Percentiles rank a stretch among this genome's conserved stretches.
phyloP scores from a whole-genome alignment of 2,797 vertebrate genomes.

The Paramormyrops hopkinsi region DNA sequence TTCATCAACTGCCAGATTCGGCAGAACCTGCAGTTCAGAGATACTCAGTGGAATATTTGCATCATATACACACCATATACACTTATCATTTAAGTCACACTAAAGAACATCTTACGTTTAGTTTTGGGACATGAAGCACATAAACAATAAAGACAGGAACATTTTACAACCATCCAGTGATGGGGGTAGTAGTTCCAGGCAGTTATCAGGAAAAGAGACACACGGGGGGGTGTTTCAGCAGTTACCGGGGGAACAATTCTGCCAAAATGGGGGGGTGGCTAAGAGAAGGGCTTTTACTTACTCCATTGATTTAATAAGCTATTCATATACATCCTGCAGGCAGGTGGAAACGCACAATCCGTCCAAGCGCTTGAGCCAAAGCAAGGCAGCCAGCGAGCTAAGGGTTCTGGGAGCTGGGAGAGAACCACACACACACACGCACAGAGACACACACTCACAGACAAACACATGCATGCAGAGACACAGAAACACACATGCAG shows the following conservation, averaged over 20 bases:
- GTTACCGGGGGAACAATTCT: not conserved
- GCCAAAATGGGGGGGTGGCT: not conserved
- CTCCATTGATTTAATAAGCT: conserved; percentile 65
- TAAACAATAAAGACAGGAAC: not conserved
- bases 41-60: not conserved
- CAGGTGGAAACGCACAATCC: conserved; percentile 31
- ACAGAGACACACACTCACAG: conserved; percentile 31
- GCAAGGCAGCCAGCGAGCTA: conserved; percentile 35
- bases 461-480: conserved; percentile 16
- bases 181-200: not conserved
- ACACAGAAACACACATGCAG: not conserved
- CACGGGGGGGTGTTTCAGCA: not conserved
- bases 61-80: not conserved
- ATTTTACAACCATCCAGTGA: not conserved
- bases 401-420: conserved; percentile 29
- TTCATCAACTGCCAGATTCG: not conserved
- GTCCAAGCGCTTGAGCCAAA: conserved; percentile 41
- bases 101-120: not conserved
- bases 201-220: not conserved
- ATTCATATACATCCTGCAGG: conserved; percentile 67
- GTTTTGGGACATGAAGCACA: not conserved
- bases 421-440: conserved; percentile 18
- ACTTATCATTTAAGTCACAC: not conserved
- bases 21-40: not conserved
- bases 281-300: conserved; percentile 51